These are phyloP conservation scores for Agrochola lota DNA, from an alignment of 2,888 invertebrate genomes.

Conservation along the genomic window DNA sequence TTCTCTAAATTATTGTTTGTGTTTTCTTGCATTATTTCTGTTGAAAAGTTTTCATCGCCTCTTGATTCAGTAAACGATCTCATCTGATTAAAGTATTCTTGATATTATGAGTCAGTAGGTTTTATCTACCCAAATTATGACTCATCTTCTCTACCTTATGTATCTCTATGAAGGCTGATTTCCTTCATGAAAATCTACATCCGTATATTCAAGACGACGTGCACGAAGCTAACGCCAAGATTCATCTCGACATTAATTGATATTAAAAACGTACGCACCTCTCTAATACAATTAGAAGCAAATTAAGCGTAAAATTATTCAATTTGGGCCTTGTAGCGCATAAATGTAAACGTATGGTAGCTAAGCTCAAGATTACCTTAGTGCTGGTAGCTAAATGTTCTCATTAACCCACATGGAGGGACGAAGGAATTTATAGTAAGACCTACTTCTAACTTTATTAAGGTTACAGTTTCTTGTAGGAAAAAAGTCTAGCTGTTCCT, in stretches of 20 bases:
- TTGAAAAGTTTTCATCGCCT: background rate
- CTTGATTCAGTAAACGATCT: background rate
- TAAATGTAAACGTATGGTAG: constrained; percentile 24
- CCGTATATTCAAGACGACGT: background rate
- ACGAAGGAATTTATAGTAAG: constrained; percentile 21
- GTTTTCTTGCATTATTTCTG: constrained; percentile 8
- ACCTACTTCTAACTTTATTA: constrained; percentile 43
- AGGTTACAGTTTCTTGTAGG: constrained; percentile 26
- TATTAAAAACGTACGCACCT: constrained; percentile 41
- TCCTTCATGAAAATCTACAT: constrained; percentile 21
- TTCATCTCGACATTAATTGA: constrained; percentile 34
- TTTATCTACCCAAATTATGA: background rate
- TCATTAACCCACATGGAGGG: constrained; percentile 53
- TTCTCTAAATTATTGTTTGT: background rate
- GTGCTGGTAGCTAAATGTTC: constrained; percentile 46
- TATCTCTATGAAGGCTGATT: constrained; percentile 1
- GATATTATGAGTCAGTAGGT: background rate
- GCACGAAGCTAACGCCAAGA: background rate
- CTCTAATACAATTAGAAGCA: constrained; percentile 45
- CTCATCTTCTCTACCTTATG: background rate
- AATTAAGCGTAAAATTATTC: constrained; percentile 55
- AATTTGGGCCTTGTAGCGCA: constrained; percentile 33
- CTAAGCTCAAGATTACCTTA: constrained; percentile 46
- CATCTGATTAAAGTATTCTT: background rate
- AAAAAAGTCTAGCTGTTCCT: constrained; percentile 19